Conservation (phyloP, 1,140 invertebrate genomes). For the Achroia grisella region DNA sequence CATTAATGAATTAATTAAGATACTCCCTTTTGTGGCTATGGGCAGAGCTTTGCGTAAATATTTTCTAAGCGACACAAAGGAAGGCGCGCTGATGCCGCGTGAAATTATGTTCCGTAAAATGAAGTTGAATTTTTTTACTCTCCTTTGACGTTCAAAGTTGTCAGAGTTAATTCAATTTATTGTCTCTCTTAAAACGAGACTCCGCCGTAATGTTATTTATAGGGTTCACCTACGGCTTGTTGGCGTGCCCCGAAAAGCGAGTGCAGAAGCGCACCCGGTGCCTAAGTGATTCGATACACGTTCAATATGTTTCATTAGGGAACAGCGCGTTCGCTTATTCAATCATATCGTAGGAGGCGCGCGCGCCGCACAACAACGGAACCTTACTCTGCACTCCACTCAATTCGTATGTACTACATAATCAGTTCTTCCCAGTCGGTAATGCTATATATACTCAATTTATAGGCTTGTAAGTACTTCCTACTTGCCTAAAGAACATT, state of each 20-base stretch:
- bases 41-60: slow-evolving; percentile 45
- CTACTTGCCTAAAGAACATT: no score
- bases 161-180: slow-evolving; percentile 65
- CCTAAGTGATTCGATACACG: slow-evolving; percentile 70
- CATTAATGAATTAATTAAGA: slow-evolving; percentile 63
- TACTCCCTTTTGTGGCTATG: slow-evolving; percentile 37
- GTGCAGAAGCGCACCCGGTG: slow-evolving; percentile 53
- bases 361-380: slow-evolving; percentile 30
- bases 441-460: slow-evolving; percentile 55
- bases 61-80: slow-evolving; percentile 47
- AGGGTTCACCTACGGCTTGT: slow-evolving; percentile 61
- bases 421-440: slow-evolving; percentile 60
- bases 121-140: slow-evolving; percentile 51
- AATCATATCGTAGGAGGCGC: slow-evolving; percentile 53
- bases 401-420: slow-evolving; percentile 37
- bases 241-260: slow-evolving; percentile 55
- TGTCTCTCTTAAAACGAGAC: slow-evolving; percentile 68
- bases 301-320: slow-evolving; percentile 73
- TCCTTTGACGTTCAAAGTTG: slow-evolving; percentile 63
- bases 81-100: slow-evolving; percentile 36
- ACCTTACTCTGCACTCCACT: slow-evolving; percentile 41
- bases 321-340: slow-evolving; percentile 62
- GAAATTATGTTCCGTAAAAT: slow-evolving; percentile 61
- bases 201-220: slow-evolving; percentile 61
- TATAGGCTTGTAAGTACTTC: slow-evolving; percentile 13